These are phyloP conservation scores for Regulus satrapa DNA, from an alignment of 2,113 vertebrate species.

Conservation along the genomic window DNA sequence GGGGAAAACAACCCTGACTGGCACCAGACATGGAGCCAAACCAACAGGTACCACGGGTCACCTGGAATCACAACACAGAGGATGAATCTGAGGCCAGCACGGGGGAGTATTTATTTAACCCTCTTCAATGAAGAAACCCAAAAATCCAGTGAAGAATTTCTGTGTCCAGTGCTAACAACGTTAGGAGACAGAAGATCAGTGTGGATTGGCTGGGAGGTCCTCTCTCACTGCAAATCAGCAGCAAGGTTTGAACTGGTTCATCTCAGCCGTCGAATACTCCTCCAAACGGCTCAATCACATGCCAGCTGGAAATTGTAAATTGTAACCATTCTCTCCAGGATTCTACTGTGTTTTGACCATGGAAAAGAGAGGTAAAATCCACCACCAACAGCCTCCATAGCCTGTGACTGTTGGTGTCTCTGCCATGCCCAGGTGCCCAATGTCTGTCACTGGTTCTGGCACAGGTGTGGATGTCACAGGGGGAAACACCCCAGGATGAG, in stretches of 20 bases:
- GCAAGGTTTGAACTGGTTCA: not conserved
- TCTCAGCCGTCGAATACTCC: not conserved
- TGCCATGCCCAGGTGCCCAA: fast-evolving
- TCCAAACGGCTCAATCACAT: not conserved
- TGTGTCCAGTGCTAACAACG: no score
- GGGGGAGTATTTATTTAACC: not conserved
- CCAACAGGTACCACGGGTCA: not conserved
- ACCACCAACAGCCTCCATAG: not conserved
- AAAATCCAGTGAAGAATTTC: not conserved
- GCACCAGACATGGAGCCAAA: not conserved
- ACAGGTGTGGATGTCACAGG: not conserved
- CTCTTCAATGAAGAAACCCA: not conserved
- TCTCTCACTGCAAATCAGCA: not conserved
- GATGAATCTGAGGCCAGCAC: not conserved
- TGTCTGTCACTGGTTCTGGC: not conserved
- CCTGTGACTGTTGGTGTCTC: not conserved
- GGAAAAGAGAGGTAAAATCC: not conserved
- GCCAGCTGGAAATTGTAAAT: not conserved
- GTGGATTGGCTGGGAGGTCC: not conserved
- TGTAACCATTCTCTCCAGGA: fast-evolving
- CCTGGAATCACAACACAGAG: not conserved
- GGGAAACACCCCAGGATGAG: not conserved
- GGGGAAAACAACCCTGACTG: not conserved
- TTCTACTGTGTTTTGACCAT: not conserved
- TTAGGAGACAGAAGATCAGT: not conserved